Evolutionary conservation across 2,888 invertebrate genomes (phyloP).

Genomic region (Drosophila trichaetosa): DNA sequence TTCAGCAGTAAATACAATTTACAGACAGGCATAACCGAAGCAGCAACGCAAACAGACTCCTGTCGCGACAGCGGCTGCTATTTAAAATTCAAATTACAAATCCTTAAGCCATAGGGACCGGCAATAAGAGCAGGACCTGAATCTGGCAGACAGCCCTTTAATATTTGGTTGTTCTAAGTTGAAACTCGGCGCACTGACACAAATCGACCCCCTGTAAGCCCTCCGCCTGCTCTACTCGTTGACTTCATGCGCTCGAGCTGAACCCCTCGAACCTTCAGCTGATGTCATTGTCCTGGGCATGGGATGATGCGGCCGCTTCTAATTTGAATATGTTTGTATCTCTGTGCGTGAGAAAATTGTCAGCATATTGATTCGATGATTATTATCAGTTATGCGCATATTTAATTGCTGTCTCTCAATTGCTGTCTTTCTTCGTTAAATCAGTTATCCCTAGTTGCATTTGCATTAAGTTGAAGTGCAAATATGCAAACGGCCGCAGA

Average conservation of each 20-base stretch:
- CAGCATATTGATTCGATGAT: conserved; percentile 79
- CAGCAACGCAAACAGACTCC: conserved; percentile 22
- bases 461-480: conserved; percentile 69
- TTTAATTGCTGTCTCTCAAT: conserved; percentile 62
- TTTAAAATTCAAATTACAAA: conserved; percentile 81
- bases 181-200: conserved; percentile 44
- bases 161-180: conserved; percentile 35
- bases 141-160: conserved; percentile 31
- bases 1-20: conserved; percentile 80
- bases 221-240: conserved; percentile 50
- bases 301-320: conserved; percentile 43
- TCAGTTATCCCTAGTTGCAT: conserved; percentile 37
- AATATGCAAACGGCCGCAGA: conserved; percentile 58
- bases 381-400: conserved; percentile 78
- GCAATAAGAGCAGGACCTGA: conserved; percentile 1
- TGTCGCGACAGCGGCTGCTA: conserved; percentile 44
- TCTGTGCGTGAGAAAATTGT: conserved; percentile 75
- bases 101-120: conserved; percentile 50
- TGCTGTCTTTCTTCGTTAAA: conserved; percentile 1
- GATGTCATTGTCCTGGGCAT: conserved; percentile 55
- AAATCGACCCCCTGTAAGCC: conserved; percentile 44
- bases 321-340: conserved; percentile 57
- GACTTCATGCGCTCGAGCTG: conserved; percentile 74
- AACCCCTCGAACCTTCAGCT: conserved; percentile 41
- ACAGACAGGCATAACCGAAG: conserved; percentile 50